These are phyloP conservation scores for Spea multiplicata DNA, from an alignment of 2,113 vertebrate genomes.

Conservation along the genomic window DNA sequence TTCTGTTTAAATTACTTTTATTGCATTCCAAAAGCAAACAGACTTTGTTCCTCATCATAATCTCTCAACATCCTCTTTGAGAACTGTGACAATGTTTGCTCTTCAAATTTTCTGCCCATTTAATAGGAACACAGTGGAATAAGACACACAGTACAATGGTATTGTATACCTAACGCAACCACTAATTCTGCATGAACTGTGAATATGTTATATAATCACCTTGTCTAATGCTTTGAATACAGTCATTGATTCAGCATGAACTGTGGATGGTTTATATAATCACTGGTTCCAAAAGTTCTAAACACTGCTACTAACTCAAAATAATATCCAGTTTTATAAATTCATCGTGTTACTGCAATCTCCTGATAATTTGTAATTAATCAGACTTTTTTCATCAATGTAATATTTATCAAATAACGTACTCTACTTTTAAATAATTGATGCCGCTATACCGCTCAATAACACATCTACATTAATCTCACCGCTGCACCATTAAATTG, in stretches of 20 bases:
- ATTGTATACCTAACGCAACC: not conserved
- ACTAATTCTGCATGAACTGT: not conserved
- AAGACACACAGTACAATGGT: not conserved
- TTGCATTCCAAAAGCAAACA: not conserved
- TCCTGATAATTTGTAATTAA: not conserved
- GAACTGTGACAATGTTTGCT: constrained; percentile 5
- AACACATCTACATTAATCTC: not conserved
- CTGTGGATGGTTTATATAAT: too few species aligned
- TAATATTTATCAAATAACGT: not conserved
- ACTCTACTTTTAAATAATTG: not conserved
- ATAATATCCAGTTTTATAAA: not conserved
- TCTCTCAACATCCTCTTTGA: constrained; percentile 2
- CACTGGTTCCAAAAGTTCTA: too few species aligned
- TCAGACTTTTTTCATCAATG: not conserved
- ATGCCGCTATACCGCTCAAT: not conserved
- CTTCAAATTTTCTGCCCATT: not conserved
- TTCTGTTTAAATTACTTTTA: not conserved
- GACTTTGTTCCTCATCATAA: constrained; percentile 1
- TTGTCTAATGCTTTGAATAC: not conserved
- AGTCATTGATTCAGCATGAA: not conserved
- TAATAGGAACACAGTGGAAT: not conserved
- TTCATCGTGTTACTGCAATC: not conserved
- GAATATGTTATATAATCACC: not conserved
- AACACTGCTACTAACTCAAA: too few species aligned
- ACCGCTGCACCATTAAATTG: not conserved